Conservation (phyloP, 2,797 vertebrate species). For the Sebastes reedi region DNA sequence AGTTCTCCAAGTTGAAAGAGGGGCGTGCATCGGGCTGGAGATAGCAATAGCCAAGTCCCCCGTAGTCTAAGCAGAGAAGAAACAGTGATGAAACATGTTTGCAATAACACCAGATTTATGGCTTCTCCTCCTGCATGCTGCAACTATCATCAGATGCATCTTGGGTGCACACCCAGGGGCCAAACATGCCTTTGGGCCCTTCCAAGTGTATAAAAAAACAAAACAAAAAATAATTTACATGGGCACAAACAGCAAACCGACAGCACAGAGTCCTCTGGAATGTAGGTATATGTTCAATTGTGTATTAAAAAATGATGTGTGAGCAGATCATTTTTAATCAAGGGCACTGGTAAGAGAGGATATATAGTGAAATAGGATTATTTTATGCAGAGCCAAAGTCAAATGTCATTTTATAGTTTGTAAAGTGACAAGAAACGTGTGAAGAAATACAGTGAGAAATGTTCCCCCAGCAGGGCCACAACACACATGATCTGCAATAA, state of each 20-base stretch:
- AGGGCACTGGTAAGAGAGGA: background rate
- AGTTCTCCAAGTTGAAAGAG: background rate
- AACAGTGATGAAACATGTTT: constrained; percentile 49
- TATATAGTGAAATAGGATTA: background rate
- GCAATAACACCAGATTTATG: constrained; percentile 20
- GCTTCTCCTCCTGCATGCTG: background rate
- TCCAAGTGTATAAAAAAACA: background rate
- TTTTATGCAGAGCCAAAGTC: background rate
- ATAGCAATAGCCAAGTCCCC: background rate
- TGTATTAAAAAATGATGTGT: background rate
- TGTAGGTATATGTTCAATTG: background rate
- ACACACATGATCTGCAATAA: background rate
- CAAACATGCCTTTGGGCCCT: background rate
- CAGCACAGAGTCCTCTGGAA: background rate
- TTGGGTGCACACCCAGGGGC: background rate
- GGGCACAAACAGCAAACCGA: background rate
- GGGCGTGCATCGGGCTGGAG: background rate
- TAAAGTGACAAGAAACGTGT: background rate
- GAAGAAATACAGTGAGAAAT: background rate
- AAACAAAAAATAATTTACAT: background rate
- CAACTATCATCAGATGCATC: background rate
- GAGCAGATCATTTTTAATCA: background rate
- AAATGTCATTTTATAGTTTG: background rate
- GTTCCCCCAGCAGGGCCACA: background rate
- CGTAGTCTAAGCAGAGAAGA: background rate